Conservation (phyloP, 2,888 invertebrate species). For the Pimpla rufipes region DNA sequence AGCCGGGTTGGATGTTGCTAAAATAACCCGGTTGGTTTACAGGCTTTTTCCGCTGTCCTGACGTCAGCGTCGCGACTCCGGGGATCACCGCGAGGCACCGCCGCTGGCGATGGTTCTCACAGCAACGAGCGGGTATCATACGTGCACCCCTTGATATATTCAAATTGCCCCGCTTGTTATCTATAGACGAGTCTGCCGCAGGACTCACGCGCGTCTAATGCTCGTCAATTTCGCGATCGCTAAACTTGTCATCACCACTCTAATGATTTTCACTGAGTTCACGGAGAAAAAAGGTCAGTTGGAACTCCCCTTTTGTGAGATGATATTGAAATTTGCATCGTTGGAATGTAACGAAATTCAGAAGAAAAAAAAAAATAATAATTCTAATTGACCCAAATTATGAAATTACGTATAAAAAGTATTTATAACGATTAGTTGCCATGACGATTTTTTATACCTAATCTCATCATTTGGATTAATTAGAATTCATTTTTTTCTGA, state of each 20-base stretch:
- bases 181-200: not conserved
- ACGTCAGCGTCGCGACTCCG: not conserved
- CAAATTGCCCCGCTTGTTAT: conserved; percentile 2
- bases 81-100: not conserved
- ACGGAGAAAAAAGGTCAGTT: not conserved
- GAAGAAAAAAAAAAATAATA: no score
- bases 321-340: no score
- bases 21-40: not conserved
- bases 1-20: not conserved
- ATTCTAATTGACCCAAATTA: no score
- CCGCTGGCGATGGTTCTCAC: conserved; percentile 1
- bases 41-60: conserved; percentile 23
- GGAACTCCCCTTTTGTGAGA: no score
- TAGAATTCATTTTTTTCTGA: no score
- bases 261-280: not conserved
- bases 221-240: not conserved
- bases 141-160: not conserved
- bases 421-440: no score
- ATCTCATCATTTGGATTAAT: no score
- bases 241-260: not conserved
- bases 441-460: no score
- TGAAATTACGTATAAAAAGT: no score
- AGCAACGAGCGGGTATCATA: not conserved
- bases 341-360: no score
- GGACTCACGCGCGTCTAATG: not conserved